Base-by-base conservation (phyloP, 1,140 invertebrate genomes). In the Drosophila repleta region DNA sequence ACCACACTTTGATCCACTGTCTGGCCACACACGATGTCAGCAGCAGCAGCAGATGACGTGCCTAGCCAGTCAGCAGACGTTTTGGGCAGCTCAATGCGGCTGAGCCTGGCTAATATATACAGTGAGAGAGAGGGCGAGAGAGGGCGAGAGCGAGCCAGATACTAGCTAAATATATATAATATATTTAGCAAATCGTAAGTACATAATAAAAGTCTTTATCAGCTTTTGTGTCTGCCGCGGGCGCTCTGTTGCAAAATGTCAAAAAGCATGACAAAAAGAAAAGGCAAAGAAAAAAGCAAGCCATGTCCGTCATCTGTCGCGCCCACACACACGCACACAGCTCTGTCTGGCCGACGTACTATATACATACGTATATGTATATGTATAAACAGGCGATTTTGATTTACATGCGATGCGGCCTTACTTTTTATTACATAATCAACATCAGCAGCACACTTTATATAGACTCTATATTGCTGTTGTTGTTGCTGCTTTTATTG, bases 361-460 rank as follows among this genome's bases (percentile, higher is more conserved):
- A 41, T 13, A n/a, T 3, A 17, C 6, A n/a, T 18, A 48, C 45
- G 45, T 51, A 56, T 26, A 24, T 8, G 45, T 17, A 45, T 32
- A 21, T 0, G 21, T 13, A 37, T 39, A 53, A 69, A 18, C 29
- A 41, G 55, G 56, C 58, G 51, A 63, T 64, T 76, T 69, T 74
- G 60, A 76, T 74, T 74, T 76, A 74, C 71, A 76, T 76, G 43
- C 45, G 41, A 32, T 29, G 15, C 60, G 65, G 58, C 71, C 65
- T 74, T 74, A 68, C 49, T 56, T 62, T 73, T 73, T 57, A 74
- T 74, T 74, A 69, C 71, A 74, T 74, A 74, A 74, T 74, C 65
- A 69, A 52, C 71, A 74, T 63, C 65, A 69, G 49, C 71, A 37
- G 57, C 65, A 62, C 64, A 60, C 56, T 15, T 56, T 66, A 24